These are phyloP conservation scores for Platerodrilus igneus DNA, from an alignment of 2,888 invertebrate species.

Conservation along the genomic window DNA sequence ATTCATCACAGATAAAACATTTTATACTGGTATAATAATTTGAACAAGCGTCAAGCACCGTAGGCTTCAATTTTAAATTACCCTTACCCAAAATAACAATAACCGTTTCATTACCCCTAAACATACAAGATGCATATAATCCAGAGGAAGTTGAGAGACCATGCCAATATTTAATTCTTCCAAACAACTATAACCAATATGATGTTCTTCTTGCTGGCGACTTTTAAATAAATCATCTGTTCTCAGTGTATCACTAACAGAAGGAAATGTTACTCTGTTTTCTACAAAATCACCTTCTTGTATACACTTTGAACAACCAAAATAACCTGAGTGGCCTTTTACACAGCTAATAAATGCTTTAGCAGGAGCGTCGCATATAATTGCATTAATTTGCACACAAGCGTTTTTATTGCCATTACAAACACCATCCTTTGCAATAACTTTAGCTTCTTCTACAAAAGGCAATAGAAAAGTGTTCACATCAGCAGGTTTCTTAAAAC, in stretches of 20 bases:
- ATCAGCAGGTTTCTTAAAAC: constrained; percentile 23
- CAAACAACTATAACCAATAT: constrained; percentile 18
- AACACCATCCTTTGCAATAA: constrained; percentile 15
- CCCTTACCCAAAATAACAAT: constrained; percentile 23
- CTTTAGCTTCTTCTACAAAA: constrained; percentile 25
- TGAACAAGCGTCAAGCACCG: constrained; percentile 2
- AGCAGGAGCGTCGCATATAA: constrained; percentile 33
- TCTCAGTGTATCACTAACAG: constrained; percentile 21
- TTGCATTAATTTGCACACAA: constrained; percentile 17
- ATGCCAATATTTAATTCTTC: constrained; percentile 2
- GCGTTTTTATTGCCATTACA: constrained; percentile 8
- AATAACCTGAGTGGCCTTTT: constrained; percentile 31
- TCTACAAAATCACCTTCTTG: constrained; percentile 25
- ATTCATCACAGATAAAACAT: too few relatives aligned
- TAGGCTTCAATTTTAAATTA: constrained; percentile 5
- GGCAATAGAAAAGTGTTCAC: constrained; percentile 23
- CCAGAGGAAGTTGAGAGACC: constrained; percentile 1
- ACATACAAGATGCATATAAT: constrained; percentile 7
- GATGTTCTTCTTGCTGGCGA: constrained; percentile 28
- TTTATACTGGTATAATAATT: too few relatives aligned
- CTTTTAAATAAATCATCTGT: constrained; percentile 28
- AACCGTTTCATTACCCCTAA: constrained; percentile 31
- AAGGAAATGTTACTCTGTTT: constrained; percentile 25
- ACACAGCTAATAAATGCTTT: constrained; percentile 24
- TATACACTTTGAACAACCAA: constrained; percentile 29